phyloP scores from a whole-genome alignment of 23 tunicate species.

The Styela clava region DNA sequence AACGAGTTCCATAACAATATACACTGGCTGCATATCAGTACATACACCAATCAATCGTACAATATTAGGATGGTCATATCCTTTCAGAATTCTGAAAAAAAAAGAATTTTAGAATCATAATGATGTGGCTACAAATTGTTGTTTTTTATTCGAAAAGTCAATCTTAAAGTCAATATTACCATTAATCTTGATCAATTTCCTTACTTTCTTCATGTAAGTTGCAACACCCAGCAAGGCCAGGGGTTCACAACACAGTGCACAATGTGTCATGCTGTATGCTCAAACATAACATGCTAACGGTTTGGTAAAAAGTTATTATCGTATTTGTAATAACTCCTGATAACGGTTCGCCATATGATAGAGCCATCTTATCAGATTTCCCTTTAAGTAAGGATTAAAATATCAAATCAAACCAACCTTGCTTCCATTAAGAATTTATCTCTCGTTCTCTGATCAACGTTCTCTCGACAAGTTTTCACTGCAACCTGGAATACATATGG shows the following conservation, averaged over 20 bases:
- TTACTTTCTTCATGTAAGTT: too few species aligned
- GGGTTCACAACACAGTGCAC: too few species aligned
- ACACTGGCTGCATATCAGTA: slow-evolving; percentile 78
- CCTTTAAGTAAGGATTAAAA: neutral
- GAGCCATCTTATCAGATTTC: neutral
- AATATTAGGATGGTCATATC: slow-evolving; percentile 73
- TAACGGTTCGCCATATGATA: neutral
- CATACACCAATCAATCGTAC: slow-evolving; percentile 82
- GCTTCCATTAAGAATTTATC: slow-evolving; percentile 89
- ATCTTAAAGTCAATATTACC: too few species aligned
- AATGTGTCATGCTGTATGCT: too few species aligned
- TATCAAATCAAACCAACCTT: slow-evolving; percentile 31
- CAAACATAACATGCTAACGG: too few species aligned
- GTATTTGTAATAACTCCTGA: too few species aligned
- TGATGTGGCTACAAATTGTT: too few species aligned
- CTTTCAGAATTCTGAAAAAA: slow-evolving; percentile 38
- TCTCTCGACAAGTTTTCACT: slow-evolving; percentile 85
- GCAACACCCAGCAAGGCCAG: too few species aligned
- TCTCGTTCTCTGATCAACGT: slow-evolving; percentile 59
- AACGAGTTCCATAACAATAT: slow-evolving; percentile 86
- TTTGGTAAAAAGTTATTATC: too few species aligned
- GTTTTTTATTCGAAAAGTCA: too few species aligned
- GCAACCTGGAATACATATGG: slow-evolving; percentile 40
- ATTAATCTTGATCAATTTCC: too few species aligned
- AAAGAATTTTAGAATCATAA: slow-evolving; percentile 41